phyloP scores from a whole-genome alignment of 2,113 vertebrate genomes.

The Acanthisitta chloris region DNA sequence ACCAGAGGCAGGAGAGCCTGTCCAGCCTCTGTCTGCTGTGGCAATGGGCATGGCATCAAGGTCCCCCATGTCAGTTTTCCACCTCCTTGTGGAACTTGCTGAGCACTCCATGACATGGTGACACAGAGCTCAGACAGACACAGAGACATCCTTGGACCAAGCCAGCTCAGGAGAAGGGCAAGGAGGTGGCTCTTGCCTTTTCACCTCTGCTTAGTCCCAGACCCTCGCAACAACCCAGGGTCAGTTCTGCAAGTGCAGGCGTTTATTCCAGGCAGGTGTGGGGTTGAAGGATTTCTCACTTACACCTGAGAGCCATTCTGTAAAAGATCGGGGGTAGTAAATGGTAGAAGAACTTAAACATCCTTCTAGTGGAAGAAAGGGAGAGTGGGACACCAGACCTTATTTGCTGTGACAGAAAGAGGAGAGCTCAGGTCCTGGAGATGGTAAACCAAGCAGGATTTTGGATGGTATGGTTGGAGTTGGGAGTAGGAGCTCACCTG shows the following conservation, averaged over 20 bases:
- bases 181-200: background rate
- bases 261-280: background rate
- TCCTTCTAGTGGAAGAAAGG: background rate
- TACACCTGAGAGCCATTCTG: background rate
- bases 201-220: background rate
- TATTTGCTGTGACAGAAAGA: background rate
- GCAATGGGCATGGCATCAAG: background rate
- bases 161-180: background rate
- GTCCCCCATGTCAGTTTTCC: background rate
- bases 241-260: background rate
- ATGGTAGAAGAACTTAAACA: background rate
- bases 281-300: background rate
- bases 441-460: background rate
- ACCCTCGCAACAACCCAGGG: background rate
- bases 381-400: background rate
- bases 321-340: background rate
- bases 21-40: background rate
- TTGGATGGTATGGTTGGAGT: accelerated
- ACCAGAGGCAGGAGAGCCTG: background rate
- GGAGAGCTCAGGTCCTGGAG: background rate
- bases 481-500: background rate
- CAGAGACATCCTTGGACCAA: background rate
- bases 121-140: background rate
- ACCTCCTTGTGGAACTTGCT: background rate
- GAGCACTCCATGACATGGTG: background rate